phyloP scores from a whole-genome alignment of 2,113 vertebrate genomes.

The Heptranchias perlo region DNA sequence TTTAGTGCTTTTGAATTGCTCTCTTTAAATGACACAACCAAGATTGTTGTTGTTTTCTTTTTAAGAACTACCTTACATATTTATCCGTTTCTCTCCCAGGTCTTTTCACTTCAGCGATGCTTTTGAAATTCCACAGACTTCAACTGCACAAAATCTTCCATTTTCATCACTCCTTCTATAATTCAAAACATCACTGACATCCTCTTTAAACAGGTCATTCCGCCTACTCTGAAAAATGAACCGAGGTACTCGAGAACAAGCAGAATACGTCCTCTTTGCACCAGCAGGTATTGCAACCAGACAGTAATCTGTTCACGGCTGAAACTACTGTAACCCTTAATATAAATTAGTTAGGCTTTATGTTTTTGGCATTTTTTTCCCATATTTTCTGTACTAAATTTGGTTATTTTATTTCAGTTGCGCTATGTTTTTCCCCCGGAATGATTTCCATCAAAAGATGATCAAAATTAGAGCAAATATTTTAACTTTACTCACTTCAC shows the following conservation, averaged over 20 bases:
- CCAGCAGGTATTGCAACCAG: too few relatives aligned
- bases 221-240: background rate
- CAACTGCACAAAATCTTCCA: background rate
- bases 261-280: background rate
- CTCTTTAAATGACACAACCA: background rate
- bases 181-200: background rate
- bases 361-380: too few relatives aligned
- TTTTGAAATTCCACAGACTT: background rate
- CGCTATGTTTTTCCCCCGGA: too few relatives aligned
- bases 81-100: background rate
- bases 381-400: too few relatives aligned
- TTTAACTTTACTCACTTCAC: too few relatives aligned
- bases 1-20: background rate
- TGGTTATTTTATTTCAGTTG: too few relatives aligned
- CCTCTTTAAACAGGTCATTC: background rate
- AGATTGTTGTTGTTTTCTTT: background rate
- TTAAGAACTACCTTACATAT: background rate
- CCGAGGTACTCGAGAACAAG: background rate
- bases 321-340: too few relatives aligned
- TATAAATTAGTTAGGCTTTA: too few relatives aligned
- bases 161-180: background rate
- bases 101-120: background rate
- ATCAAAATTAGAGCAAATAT: too few relatives aligned
- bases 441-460: too few relatives aligned
- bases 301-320: too few relatives aligned